Evolutionary conservation across 2,113 vertebrate genomes (phyloP).

Genomic region (Tonatia bakeri): DNA sequence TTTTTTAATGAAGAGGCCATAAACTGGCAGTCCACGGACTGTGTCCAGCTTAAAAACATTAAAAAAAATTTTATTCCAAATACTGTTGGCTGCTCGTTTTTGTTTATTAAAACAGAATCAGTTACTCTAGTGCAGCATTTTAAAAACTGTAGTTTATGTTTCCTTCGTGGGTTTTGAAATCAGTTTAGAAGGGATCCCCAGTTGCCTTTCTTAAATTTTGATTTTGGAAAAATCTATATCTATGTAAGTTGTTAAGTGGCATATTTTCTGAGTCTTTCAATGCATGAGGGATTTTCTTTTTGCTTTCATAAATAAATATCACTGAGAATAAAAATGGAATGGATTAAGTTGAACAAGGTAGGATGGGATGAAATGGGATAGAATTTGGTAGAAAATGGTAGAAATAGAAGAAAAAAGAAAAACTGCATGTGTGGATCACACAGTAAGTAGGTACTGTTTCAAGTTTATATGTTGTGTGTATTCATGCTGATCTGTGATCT

Average conservation of each 20-base stretch:
- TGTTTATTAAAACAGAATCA: background rate
- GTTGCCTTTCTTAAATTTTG: slow-evolving; percentile 38
- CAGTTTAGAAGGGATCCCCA: slow-evolving; percentile 25
- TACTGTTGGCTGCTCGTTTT: background rate
- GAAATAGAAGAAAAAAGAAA: background rate
- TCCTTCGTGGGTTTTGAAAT: slow-evolving; percentile 1
- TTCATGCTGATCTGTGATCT: background rate
- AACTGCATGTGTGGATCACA: rapidly evolving
- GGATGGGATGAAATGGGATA: background rate
- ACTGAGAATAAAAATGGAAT: background rate
- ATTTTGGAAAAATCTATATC: slow-evolving; percentile 29
- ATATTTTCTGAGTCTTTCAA: background rate
- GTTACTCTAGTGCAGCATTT: background rate
- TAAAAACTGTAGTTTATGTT: background rate
- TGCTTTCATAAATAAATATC: slow-evolving; percentile 25
- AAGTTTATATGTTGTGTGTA: background rate
- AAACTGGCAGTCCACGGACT: background rate
- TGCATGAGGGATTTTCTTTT: background rate
- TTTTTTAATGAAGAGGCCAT: background rate
- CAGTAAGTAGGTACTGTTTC: background rate
- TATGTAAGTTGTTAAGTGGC: background rate
- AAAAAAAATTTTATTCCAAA: background rate
- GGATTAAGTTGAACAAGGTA: background rate
- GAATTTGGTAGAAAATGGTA: background rate
- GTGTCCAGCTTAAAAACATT: background rate